Evolutionary conservation across 2,113 vertebrate genomes (phyloP).

Genomic region (Boulengeromyrus knoepffleri): DNA sequence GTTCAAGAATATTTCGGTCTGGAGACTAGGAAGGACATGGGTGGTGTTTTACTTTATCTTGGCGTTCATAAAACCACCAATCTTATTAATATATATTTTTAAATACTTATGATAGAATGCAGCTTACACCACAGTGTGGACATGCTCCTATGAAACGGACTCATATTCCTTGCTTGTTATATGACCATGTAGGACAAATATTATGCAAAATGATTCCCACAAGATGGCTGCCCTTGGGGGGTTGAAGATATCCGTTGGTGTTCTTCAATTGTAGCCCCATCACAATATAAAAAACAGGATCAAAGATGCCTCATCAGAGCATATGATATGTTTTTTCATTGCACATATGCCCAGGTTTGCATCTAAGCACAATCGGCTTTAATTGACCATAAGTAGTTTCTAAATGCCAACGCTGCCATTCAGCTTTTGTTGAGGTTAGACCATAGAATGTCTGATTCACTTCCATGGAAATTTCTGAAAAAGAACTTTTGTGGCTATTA

Average conservation of each 20-base stretch:
- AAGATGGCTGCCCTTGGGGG: background rate
- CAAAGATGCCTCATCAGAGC: background rate
- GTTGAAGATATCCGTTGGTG: background rate
- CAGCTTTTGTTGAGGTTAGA: background rate
- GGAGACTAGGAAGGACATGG: background rate
- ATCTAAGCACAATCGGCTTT: background rate
- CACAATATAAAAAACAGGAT: background rate
- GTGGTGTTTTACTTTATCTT: background rate
- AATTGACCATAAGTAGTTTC: background rate
- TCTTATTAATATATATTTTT: background rate
- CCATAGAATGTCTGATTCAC: background rate
- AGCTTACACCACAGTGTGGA: background rate
- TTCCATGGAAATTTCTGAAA: background rate
- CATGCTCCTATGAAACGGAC: background rate
- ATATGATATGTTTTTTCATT: background rate
- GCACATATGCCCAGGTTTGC: background rate
- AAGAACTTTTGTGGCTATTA: background rate
- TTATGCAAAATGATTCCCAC: background rate
- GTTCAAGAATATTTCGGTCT: background rate
- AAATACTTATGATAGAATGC: background rate
- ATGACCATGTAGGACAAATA: background rate
- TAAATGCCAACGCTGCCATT: background rate
- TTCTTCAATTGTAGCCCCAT: background rate
- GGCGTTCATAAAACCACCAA: background rate
- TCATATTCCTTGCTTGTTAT: background rate